phyloP scores from a whole-genome alignment of 2,113 vertebrate genomes.

The Grantiella picta region DNA sequence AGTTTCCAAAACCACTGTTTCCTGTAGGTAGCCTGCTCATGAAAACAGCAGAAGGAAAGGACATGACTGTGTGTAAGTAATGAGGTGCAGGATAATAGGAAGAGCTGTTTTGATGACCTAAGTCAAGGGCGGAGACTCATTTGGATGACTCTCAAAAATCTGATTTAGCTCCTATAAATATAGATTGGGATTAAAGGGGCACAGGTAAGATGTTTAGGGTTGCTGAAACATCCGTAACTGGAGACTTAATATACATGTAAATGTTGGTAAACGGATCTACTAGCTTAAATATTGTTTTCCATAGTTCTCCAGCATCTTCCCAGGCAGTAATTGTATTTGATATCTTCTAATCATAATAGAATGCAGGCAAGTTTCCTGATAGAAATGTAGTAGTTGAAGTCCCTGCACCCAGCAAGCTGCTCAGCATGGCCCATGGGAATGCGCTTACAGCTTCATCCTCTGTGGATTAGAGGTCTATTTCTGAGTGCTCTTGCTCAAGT shows the following conservation, averaged over 20 bases:
- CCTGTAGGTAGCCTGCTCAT: not conserved
- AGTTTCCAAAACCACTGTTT: not conserved
- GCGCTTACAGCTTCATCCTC: not conserved
- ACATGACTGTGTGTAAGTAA: rapidly evolving
- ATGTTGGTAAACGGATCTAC: not conserved
- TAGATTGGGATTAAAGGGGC: not conserved
- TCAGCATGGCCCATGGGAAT: not conserved
- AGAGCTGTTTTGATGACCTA: not conserved
- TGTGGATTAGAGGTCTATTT: constrained; percentile 29
- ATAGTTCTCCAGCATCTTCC: not conserved
- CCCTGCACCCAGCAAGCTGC: not conserved
- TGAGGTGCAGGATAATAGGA: not conserved
- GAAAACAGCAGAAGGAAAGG: not conserved
- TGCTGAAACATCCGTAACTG: not conserved
- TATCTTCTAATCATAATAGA: not conserved
- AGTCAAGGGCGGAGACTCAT: not conserved
- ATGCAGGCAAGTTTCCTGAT: not conserved
- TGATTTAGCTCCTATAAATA: not conserved
- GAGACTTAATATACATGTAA: not conserved
- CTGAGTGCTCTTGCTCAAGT: not conserved
- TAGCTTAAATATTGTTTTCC: not conserved
- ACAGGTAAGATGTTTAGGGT: not conserved
- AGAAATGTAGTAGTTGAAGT: not conserved
- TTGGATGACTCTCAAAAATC: not conserved
- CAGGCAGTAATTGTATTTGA: not conserved